A percentile compares a stretch with the other conserved stretches of the same genome.
Conservation (phyloP, 1,140 invertebrate genomes). For the Brachionus asplanchnoidis region DNA sequence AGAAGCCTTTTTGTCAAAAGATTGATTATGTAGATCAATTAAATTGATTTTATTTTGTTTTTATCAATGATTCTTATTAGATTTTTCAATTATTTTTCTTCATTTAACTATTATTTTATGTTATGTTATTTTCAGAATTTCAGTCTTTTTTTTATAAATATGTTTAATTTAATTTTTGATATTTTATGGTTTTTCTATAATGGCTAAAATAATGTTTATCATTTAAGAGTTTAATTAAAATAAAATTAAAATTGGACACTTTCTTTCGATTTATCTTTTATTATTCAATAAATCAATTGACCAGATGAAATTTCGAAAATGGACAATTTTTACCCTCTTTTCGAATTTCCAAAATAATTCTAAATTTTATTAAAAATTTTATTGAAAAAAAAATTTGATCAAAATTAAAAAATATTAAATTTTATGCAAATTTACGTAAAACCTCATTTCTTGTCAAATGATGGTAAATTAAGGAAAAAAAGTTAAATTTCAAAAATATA, state of each 20-base stretch:
- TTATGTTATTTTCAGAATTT: not conserved
- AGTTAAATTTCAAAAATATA: too few relatives aligned
- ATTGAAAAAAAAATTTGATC: too few relatives aligned
- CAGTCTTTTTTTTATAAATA: conserved; percentile 20
- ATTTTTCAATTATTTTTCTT: not conserved
- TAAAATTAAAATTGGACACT: not conserved
- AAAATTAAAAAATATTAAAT: too few relatives aligned
- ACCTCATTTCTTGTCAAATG: too few relatives aligned
- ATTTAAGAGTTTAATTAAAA: not conserved
- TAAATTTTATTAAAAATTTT: too few relatives aligned
- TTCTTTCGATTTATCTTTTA: not conserved
- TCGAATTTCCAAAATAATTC: too few relatives aligned
- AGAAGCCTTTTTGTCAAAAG: not conserved
- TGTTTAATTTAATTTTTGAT: conserved; percentile 28
- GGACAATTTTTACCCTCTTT: too few relatives aligned
- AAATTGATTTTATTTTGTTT: not conserved
- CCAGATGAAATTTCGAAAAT: too few relatives aligned
- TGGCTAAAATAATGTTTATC: not conserved
- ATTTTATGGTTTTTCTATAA: not conserved
- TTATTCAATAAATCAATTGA: too few relatives aligned
- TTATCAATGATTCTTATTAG: not conserved
- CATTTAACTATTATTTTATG: not conserved
- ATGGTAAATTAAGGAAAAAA: too few relatives aligned
- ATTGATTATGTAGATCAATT: not conserved
- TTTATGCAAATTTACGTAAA: too few relatives aligned